Evolutionary conservation across 2,888 invertebrate genomes (phyloP), one percentile per base, ranked within the genome.

Genomic region (Drosophila stalkeri): DNA sequence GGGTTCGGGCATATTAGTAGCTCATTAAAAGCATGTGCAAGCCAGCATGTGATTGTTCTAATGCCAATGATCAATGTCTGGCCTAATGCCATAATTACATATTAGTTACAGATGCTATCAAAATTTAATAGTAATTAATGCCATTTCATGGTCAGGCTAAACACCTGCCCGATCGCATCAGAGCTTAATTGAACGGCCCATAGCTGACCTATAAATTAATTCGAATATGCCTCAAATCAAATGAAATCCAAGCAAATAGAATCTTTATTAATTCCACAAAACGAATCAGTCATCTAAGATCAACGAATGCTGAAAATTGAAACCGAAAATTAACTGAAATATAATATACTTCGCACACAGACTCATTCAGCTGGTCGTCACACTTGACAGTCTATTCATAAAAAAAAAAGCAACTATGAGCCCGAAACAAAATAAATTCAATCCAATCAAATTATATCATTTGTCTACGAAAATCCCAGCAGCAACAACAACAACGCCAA

Each of bases 391-490:
- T 31, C 43, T 46, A 14, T 62, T 51, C 27, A 37, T 14, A 16
- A 33, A n/a, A 14, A 20, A 54, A 39, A 11, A n/a, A n/a, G 9
- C 16, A 35, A 39, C 18, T 52, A 20, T 20, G 14, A 35, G 16
- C 14, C 35, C 41, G 43, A 60, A 65, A 39, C 16, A 27, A 49
- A 49, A 11, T 49, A 33, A 49, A 69, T 56, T 41, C 44, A 56
- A 54, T 78, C 35, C n/a, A 59, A 60, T 60, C 33, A 55, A 63
- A 72, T 75, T 35, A 52, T 66, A 69, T 51, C 46, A 78, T 72
- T 65, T 69, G 44, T 55, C 60, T 52, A 66, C 55, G 37, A 70
- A 81, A 80, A 75, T 74, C 72, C 46, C 77, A 56, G 72, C 82
- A 80, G 5, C 37, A 49, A n/a, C 82, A 80, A 78, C 31, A 31